phyloP scores from a whole-genome alignment of 2,888 invertebrate species.

The Erpobdella octoculata region DNA sequence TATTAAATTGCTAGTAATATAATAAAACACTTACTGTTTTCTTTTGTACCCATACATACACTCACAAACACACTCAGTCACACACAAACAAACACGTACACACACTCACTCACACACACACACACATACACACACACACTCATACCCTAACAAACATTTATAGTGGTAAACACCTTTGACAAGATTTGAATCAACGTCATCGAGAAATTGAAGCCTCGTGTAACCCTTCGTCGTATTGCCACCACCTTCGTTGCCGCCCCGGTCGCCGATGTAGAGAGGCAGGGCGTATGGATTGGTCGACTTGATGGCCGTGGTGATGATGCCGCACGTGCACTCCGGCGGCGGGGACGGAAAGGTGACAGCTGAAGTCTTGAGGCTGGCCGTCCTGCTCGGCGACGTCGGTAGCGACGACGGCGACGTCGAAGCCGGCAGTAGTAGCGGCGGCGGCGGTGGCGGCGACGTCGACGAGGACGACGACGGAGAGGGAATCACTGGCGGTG shows the following conservation, averaged over 20 bases:
- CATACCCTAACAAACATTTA: no score
- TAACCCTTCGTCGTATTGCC: no score
- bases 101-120: no score
- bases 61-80: no score
- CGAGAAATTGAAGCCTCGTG: no score
- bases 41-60: no score
- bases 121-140: no score
- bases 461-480: conserved; percentile 7
- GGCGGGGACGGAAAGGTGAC: conserved; percentile 2
- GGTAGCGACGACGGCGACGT: neutral
- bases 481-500: neutral
- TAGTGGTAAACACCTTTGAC: no score
- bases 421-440: neutral
- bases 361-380: neutral
- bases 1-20: no score
- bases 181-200: no score
- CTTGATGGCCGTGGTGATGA: neutral
- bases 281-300: conserved; percentile 1
- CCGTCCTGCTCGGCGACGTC: neutral
- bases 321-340: neutral
- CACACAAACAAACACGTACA: no score
- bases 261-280: conserved; percentile 2
- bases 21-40: no score
- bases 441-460: neutral
- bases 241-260: neutral